Conservation (phyloP, 2,113 vertebrate genomes). For the Falcunculus frontatus region DNA sequence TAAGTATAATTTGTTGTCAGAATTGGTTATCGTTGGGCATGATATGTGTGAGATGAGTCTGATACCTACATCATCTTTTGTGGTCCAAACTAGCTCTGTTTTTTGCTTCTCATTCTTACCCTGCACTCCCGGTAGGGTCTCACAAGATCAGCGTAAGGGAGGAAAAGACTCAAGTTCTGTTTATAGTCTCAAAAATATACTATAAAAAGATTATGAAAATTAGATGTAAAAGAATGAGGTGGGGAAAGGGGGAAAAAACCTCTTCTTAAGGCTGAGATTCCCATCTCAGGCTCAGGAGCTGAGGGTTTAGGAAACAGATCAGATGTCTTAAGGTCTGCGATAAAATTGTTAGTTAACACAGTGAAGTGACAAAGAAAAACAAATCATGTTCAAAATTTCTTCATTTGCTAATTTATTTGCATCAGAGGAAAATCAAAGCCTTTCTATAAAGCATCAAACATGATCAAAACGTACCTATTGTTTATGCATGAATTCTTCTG, state of each 20-base stretch:
- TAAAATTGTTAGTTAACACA: background rate
- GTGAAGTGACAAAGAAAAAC: background rate
- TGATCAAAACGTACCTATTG: background rate
- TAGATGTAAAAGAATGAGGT: background rate
- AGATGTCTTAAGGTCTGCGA: background rate
- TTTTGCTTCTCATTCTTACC: background rate
- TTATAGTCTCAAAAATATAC: background rate
- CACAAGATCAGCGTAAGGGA: no score
- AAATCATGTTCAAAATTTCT: background rate
- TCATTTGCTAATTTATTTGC: background rate
- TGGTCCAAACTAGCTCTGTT: background rate
- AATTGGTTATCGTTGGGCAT: fast-evolving
- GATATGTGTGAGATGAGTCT: background rate
- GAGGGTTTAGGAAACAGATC: background rate
- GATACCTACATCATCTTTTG: background rate
- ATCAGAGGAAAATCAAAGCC: background rate
- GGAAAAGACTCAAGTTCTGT: background rate
- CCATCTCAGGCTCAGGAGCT: background rate
- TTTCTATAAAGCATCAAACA: background rate
- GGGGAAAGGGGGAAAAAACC: background rate
- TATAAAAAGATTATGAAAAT: background rate
- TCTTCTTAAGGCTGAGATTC: background rate
- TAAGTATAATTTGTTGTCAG: background rate
- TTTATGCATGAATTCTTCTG: background rate
- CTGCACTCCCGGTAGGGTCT: background rate